These are phyloP conservation scores for Zaprionus ornatus DNA, from an alignment of 1,140 invertebrate genomes.

Conservation along the genomic window DNA sequence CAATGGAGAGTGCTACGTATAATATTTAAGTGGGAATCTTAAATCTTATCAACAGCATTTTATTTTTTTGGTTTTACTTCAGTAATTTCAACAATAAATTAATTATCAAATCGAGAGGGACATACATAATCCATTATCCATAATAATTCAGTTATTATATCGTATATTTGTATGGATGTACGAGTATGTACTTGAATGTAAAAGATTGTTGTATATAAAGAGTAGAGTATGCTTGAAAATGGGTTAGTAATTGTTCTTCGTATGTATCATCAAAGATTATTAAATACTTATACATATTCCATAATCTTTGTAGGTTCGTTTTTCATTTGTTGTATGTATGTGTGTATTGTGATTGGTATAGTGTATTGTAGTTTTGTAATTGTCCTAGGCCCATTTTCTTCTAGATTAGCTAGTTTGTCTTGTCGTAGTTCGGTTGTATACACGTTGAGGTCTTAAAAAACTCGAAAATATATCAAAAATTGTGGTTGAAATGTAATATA, in stretches of 20 bases:
- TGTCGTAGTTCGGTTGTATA: slow-evolving; percentile 56
- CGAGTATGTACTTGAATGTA: slow-evolving; percentile 32
- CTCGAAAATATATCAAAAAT: slow-evolving; percentile 79
- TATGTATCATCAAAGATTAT: too few relatives aligned
- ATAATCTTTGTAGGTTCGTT: slow-evolving; percentile 4
- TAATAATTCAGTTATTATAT: slow-evolving; percentile 68
- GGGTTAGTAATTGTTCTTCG: slow-evolving; percentile 28
- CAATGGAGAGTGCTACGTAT: slow-evolving; percentile 58
- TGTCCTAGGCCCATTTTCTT: slow-evolving; percentile 65
- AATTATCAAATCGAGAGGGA: slow-evolving; percentile 69
- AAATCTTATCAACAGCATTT: slow-evolving; percentile 67
- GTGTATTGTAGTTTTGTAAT: slow-evolving; percentile 49
- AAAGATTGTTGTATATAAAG: slow-evolving; percentile 25
- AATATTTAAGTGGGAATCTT: slow-evolving; percentile 67
- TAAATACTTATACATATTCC: neutral
- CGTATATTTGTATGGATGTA: slow-evolving; percentile 51
- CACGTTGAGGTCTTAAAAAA: slow-evolving; percentile 71
- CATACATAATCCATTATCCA: slow-evolving; percentile 61
- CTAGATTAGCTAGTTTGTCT: slow-evolving; percentile 74
- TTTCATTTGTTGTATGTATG: slow-evolving; percentile 20
- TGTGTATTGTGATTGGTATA: slow-evolving; percentile 43
- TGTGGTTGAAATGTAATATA: slow-evolving; percentile 70
- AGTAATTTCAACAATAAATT: slow-evolving; percentile 30
- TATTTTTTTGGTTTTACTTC: neutral
- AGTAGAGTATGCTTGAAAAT: slow-evolving; percentile 44